These are phyloP conservation scores for Cossypha polioptera DNA, from an alignment of 2,797 vertebrate species.

Conservation along the genomic window DNA sequence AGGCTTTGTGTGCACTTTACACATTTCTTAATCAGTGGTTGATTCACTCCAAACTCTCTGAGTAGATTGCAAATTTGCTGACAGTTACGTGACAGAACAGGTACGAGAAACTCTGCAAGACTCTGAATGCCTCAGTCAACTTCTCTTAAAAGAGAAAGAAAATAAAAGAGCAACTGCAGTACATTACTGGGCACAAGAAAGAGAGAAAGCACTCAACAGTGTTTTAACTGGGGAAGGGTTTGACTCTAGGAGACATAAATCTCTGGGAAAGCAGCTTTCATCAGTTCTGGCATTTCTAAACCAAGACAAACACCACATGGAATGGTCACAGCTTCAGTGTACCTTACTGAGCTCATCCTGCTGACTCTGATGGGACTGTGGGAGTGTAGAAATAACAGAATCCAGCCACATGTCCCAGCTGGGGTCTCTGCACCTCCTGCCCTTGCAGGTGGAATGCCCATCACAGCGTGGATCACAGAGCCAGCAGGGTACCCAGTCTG, in stretches of 20 bases:
- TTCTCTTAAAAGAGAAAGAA: background rate
- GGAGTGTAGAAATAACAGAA: background rate
- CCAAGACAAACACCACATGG: background rate
- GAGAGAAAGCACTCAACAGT: background rate
- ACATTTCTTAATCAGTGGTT: background rate
- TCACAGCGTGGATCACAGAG: fast-evolving
- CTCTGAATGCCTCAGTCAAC: background rate
- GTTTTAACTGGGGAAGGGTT: background rate
- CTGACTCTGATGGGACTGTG: background rate
- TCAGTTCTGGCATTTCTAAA: background rate
- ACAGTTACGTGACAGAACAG: background rate
- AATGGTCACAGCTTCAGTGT: background rate
- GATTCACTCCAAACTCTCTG: background rate
- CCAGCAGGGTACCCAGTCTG: background rate
- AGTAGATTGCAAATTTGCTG: background rate
- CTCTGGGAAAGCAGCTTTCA: background rate
- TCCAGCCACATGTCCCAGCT: background rate
- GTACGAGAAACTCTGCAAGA: background rate
- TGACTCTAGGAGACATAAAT: background rate
- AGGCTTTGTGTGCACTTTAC: background rate
- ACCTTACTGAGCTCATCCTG: background rate
- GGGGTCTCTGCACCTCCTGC: background rate
- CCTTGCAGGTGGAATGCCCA: background rate
- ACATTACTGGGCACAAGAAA: background rate
- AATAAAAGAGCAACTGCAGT: background rate